Evolutionary conservation across 2,797 vertebrate species (phyloP).

Genomic region (Clarias laeviceps): DNA sequence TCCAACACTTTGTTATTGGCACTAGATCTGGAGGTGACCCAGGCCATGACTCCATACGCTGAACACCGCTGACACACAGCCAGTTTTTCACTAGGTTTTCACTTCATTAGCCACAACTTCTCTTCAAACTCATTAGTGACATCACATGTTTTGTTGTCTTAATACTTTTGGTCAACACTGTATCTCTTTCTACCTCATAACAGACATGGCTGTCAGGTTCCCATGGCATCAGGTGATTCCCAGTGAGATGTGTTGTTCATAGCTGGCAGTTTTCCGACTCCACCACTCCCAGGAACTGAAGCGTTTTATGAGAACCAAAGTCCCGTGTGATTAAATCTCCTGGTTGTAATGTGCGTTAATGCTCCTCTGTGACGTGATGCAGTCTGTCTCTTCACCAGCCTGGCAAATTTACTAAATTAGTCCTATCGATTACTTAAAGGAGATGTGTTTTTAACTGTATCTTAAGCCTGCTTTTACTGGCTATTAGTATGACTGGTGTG

Average conservation of each 20-base stretch:
- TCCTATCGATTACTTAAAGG: slow-evolving; percentile 27
- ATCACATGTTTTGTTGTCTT: too few species aligned
- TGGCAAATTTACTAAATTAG: slow-evolving; percentile 27
- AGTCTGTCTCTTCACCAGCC: slow-evolving; percentile 24
- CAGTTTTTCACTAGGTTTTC: too few species aligned
- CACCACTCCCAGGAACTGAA: background rate
- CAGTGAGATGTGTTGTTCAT: background rate
- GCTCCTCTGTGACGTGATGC: slow-evolving; percentile 5
- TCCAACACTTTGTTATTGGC: too few species aligned
- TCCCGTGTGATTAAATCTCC: background rate
- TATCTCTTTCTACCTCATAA: background rate
- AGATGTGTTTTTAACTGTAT: slow-evolving; percentile 24
- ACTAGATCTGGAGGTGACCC: too few species aligned
- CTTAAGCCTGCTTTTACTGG: slow-evolving; percentile 31
- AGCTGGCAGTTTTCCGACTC: background rate
- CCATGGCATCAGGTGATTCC: too few species aligned
- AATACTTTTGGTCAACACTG: too few species aligned
- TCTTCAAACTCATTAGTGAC: too few species aligned
- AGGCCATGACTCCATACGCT: too few species aligned
- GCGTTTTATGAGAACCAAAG: slow-evolving; percentile 14
- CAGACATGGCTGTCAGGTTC: background rate
- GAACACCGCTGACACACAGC: too few species aligned
- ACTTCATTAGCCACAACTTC: too few species aligned
- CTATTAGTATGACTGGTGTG: slow-evolving; percentile 4
- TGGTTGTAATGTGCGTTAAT: slow-evolving; percentile 34